Conservation (phyloP, 2,113 vertebrate genomes). For the Octodon degus region DNA sequence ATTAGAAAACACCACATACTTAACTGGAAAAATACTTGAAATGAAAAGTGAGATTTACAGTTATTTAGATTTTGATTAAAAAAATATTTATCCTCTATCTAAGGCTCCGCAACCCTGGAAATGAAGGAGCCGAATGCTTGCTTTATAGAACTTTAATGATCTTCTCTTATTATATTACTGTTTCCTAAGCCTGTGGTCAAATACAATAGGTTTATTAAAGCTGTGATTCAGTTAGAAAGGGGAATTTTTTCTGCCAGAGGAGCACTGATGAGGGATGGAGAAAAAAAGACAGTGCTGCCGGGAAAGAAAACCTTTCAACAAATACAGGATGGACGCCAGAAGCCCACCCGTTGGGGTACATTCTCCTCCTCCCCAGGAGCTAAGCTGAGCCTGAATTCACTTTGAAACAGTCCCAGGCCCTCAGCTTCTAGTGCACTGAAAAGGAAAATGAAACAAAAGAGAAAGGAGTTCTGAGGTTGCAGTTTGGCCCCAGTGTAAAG, state of each 20-base stretch:
- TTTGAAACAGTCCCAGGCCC: not conserved
- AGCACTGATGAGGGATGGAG: conserved; percentile 63
- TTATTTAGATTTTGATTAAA: conserved; percentile 86
- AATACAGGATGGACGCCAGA: not conserved
- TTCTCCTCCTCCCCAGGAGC: not conserved
- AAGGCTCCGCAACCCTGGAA: conserved; percentile 83
- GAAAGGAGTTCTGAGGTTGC: not conserved
- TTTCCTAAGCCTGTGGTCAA: conserved; percentile 86
- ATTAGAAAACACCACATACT: conserved; percentile 81
- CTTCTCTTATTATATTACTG: conserved; percentile 84
- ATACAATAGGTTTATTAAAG: conserved; percentile 88
- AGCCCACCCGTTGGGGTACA: not conserved
- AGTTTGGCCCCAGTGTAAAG: not conserved
- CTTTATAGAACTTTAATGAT: conserved; percentile 87
- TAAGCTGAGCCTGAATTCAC: conserved; percentile 19
- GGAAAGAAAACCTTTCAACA: not conserved
- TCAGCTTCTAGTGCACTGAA: not conserved
- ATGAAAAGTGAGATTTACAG: conserved; percentile 83
- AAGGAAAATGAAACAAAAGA: conserved; percentile 15
- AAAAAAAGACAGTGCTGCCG: conserved; percentile 1
- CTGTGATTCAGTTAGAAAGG: conserved; percentile 77
- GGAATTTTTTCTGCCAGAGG: conserved; percentile 75
- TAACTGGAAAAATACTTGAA: conserved; percentile 83
- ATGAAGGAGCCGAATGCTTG: conserved; percentile 73
- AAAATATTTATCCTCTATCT: conserved; percentile 85